Conservation (phyloP, 2,888 invertebrate genomes). For the Automeris io region DNA sequence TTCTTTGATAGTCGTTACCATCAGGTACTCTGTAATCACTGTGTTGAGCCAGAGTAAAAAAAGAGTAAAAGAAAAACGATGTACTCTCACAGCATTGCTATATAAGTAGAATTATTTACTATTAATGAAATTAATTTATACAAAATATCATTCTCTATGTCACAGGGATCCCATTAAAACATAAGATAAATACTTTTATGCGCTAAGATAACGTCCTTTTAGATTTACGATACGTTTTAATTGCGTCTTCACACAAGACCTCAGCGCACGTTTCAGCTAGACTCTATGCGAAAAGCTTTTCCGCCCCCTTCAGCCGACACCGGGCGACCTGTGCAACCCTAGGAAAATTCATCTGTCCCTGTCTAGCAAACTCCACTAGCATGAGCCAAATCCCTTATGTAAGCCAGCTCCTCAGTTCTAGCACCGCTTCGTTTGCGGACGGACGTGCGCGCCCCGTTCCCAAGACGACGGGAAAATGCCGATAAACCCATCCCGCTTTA, state of each 20-base stretch:
- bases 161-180: background rate
- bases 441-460: slow-evolving; percentile 36
- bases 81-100: no score
- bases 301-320: slow-evolving; percentile 50
- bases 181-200: background rate
- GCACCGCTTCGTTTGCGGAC: slow-evolving; percentile 25
- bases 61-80: no score
- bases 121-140: no score
- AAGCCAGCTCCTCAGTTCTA: slow-evolving; percentile 73
- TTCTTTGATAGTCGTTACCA: no score
- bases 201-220: background rate
- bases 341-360: slow-evolving; percentile 51
- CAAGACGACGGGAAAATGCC: slow-evolving; percentile 40
- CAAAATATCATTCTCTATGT: background rate
- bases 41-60: no score
- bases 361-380: slow-evolving; percentile 53
- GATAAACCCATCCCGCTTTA: slow-evolving; percentile 17
- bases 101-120: no score
- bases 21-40: no score
- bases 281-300: slow-evolving; percentile 48
- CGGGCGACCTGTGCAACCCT: slow-evolving; percentile 51
- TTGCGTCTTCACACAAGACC: slow-evolving; percentile 70
- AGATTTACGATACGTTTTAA: slow-evolving; percentile 66
- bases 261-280: slow-evolving; percentile 33
- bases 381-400: slow-evolving; percentile 69